Evolutionary conservation across 2,888 invertebrate genomes (phyloP).

Genomic region (Polymixis lichenea): DNA sequence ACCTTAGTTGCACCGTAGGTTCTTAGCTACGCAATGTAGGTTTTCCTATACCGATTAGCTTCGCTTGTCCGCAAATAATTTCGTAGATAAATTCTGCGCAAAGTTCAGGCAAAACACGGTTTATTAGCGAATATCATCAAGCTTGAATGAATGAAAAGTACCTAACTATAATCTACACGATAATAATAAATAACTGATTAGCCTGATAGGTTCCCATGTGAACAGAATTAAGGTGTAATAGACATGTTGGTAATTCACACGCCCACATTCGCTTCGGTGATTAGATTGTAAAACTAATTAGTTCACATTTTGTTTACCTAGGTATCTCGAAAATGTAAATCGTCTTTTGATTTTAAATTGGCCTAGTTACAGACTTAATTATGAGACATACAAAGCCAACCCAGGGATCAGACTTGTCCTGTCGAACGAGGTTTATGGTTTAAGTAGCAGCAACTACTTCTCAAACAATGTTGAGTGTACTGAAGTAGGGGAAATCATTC

Average conservation of each 20-base stretch:
- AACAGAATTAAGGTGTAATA: conserved; percentile 29
- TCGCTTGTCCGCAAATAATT: conserved; percentile 9
- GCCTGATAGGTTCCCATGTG: conserved; percentile 25
- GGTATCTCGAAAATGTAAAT: not conserved
- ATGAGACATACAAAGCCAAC: not conserved
- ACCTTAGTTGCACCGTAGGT: not conserved
- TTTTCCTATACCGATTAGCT: conserved; percentile 14
- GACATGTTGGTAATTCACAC: conserved; percentile 12
- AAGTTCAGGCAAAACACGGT: conserved; percentile 21
- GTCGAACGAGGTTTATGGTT: not conserved
- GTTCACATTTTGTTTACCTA: conserved; percentile 13
- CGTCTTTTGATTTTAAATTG: not conserved
- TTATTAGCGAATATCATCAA: conserved; percentile 24
- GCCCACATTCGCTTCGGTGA: conserved; percentile 33
- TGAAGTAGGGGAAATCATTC: not conserved
- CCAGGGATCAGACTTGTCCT: not conserved
- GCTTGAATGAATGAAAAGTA: conserved; percentile 9
- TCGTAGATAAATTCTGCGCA: not conserved
- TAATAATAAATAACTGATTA: conserved; percentile 29
- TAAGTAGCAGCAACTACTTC: not conserved
- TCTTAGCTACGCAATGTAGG: not conserved
- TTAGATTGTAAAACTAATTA: conserved; percentile 32
- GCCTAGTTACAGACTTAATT: not conserved
- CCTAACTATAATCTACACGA: conserved; percentile 36
- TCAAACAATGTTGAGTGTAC: not conserved